phyloP scores from a whole-genome alignment of 2,113 vertebrate genomes.

The Strix aluco region DNA sequence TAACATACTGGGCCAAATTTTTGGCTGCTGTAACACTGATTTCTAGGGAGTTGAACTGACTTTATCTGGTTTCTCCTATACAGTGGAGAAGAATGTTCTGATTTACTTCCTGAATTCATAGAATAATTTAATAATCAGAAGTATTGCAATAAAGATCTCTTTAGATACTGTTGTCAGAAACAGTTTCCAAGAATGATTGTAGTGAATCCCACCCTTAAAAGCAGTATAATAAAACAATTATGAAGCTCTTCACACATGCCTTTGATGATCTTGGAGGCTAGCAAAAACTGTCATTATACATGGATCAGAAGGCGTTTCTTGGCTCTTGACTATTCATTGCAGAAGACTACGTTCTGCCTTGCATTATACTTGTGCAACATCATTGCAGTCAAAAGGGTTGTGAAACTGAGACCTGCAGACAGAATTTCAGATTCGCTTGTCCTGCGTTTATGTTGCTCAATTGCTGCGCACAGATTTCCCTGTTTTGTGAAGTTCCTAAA shows the following conservation, averaged over 20 bases:
- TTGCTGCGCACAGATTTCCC: neutral
- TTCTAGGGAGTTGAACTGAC: slow-evolving; percentile 15
- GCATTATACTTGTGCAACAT: slow-evolving; percentile 6
- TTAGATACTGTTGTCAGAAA: neutral
- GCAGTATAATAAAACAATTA: neutral
- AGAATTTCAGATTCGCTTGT: neutral
- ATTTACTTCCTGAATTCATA: slow-evolving; percentile 32
- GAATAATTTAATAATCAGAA: slow-evolving; percentile 20
- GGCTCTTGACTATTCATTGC: neutral
- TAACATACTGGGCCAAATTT: neutral
- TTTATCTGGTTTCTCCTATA: slow-evolving; percentile 28
- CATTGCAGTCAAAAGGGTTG: neutral
- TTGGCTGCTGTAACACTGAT: neutral
- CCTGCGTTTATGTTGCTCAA: neutral
- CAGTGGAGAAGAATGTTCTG: neutral
- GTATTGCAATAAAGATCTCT: neutral
- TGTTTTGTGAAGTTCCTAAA: neutral
- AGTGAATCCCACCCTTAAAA: neutral
- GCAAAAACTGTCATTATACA: neutral
- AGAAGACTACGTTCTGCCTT: neutral
- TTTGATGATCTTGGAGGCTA: neutral
- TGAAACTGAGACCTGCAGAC: neutral
- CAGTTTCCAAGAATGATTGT: neutral
- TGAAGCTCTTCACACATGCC: neutral
- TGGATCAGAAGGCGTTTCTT: neutral